phyloP scores from a whole-genome alignment of 2,797 vertebrate species.

The Urosaurus nigricauda region DNA sequence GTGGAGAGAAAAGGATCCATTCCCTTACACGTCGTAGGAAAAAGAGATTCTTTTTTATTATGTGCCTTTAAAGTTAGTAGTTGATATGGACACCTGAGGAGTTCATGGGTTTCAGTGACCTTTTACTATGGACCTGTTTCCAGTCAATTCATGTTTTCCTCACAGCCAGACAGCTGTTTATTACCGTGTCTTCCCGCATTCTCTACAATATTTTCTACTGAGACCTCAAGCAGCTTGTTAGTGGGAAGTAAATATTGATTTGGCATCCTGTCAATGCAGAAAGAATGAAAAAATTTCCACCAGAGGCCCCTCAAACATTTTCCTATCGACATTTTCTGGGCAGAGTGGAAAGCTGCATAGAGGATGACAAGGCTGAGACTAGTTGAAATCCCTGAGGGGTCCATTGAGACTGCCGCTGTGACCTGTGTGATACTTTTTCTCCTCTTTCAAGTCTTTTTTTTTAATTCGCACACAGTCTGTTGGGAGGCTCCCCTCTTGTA shows the following conservation, averaged over 20 bases:
- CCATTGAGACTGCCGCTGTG: slow-evolving; percentile 90
- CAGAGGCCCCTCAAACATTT: slow-evolving; percentile 99
- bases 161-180: slow-evolving; percentile 97
- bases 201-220: slow-evolving; percentile 95
- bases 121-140: slow-evolving; percentile 87
- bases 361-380: slow-evolving; percentile 98
- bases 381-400: slow-evolving; percentile 89
- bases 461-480: slow-evolving; percentile 83
- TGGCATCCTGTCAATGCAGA: slow-evolving; percentile 99
- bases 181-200: slow-evolving; percentile 88
- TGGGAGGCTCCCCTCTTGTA: slow-evolving; percentile 86
- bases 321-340: slow-evolving; percentile 95
- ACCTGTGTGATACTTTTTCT: slow-evolving; percentile 94
- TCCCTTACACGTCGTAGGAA: slow-evolving; percentile 77
- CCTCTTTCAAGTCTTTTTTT: slow-evolving; percentile 93
- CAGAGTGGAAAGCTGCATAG: slow-evolving; percentile 89
- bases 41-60: slow-evolving; percentile 78
- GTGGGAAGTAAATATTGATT: slow-evolving; percentile 99
- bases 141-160: slow-evolving; percentile 98
- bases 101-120: slow-evolving; percentile 87
- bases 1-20: slow-evolving; percentile 76
- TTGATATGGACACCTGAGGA: slow-evolving; percentile 89
- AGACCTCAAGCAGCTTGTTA: slow-evolving; percentile 99
- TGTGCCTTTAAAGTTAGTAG: slow-evolving; percentile 85
- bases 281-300: slow-evolving; percentile 99